A percentile compares a stretch with the other conserved stretches of the same genome.
Evolutionary conservation across 2,888 invertebrate species (phyloP).

Genomic region (Mycalesis mineus): DNA sequence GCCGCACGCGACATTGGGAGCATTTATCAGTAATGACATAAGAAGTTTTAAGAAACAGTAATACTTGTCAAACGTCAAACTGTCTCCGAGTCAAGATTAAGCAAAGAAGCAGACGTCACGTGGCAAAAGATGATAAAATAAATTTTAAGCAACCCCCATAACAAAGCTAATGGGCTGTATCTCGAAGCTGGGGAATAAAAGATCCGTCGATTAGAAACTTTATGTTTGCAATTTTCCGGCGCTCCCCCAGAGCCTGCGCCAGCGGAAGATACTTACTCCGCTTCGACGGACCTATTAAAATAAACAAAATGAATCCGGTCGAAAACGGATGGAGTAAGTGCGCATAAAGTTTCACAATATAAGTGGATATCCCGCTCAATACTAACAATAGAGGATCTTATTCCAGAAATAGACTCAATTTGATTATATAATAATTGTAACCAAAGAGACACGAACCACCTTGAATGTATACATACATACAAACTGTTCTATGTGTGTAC

Average conservation of each 20-base stretch:
- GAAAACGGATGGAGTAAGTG: conserved; percentile 20
- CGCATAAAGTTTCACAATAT: not conserved
- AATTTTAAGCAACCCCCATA: conserved; percentile 74
- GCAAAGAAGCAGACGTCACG: conserved; percentile 65
- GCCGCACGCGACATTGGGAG: too few relatives aligned
- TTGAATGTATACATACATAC: too few relatives aligned
- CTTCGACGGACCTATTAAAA: conserved; percentile 10
- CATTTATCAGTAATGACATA: too few relatives aligned
- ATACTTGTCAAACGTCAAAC: conserved; percentile 15
- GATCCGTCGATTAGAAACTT: conserved; percentile 78
- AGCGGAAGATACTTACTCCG: conserved; percentile 5
- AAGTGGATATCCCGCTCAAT: too few relatives aligned
- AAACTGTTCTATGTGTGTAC: too few relatives aligned
- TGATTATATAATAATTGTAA: too few relatives aligned
- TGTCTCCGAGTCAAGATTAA: conserved; percentile 19
- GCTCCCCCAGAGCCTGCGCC: conserved; percentile 46
- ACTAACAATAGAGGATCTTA: too few relatives aligned
- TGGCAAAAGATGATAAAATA: conserved; percentile 76
- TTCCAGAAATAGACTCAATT: too few relatives aligned
- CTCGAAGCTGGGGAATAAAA: conserved; percentile 74
- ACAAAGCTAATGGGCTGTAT: conserved; percentile 76
- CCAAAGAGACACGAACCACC: too few relatives aligned
- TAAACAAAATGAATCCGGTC: conserved; percentile 8
- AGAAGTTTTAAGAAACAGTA: not conserved
- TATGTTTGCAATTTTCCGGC: conserved; percentile 75